Base-by-base conservation (phyloP, 2,797 vertebrate genomes). In the Sylvilagus floridanus region DNA sequence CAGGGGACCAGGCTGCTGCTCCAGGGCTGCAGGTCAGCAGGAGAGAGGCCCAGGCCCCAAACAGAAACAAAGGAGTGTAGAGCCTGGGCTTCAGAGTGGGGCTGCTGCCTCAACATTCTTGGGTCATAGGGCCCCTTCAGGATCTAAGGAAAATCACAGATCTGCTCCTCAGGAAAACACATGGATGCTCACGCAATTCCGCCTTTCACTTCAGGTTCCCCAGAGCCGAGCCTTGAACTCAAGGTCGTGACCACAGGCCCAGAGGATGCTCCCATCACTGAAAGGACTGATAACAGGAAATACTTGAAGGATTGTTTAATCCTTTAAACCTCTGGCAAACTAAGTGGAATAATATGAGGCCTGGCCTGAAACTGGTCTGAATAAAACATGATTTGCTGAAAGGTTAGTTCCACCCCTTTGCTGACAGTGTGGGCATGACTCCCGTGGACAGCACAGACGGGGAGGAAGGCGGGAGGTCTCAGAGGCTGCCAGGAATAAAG, bases 331-430 rank as follows among this genome's bases (percentile, higher is more conserved):
- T 85, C 83, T 92, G 85, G 78, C 54, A 94, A 83, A 69, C 35
- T 88, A 62, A 86, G 54, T 57, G 75, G 60, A 77, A 95, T 92
- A 92, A 78, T 82, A 95, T 37, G 62, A 96, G 86, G 68, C 26
- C 91, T 85, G 78, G 65, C 19, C 71, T 63, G 72, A 91, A 91
- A 84, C 12, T n/a, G 30, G 65, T 73, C 75, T 77, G 79, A 92
- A 88, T 90, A 93, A 96, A 32, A 88, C 32, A 76, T 90, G 60
- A 92, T 93, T 90, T 94, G 86, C n/a, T 78, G 72, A 79, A 90
- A 93, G 65, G 81, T 75, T 62, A 96, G 73, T 83, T 65, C 73
- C 68, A 60, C 47, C 63, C 75, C 88, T 79, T 50, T 83, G 47
- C 47, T 88, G 71, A 78, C n/a, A 14, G 52, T 52, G 19, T 22